Evolutionary conservation across 2,113 vertebrate species (phyloP).

Genomic region (Muscicapa adusta): DNA sequence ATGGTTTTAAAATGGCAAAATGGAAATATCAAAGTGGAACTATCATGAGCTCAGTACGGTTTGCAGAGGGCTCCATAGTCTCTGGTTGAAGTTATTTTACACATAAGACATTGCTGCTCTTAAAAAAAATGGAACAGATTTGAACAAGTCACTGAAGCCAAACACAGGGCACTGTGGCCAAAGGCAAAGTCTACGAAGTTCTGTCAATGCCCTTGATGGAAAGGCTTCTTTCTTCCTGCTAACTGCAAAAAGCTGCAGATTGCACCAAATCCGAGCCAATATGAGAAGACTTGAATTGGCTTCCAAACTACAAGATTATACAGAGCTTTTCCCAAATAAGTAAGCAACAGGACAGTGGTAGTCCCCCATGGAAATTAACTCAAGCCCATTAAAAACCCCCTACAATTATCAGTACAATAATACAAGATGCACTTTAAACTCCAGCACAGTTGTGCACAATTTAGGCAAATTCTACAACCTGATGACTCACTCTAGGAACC

Average conservation of each 20-base stretch:
- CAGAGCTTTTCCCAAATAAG: neutral
- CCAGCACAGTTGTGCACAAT: neutral
- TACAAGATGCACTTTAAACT: neutral
- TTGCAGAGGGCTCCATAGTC: neutral
- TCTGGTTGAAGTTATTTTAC: neutral
- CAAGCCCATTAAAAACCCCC: neutral
- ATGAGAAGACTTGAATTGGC: neutral
- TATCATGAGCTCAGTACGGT: neutral
- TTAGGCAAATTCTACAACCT: neutral
- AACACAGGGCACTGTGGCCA: neutral
- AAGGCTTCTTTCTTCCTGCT: neutral
- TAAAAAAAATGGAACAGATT: neutral
- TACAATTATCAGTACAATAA: neutral
- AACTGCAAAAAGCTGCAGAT: neutral
- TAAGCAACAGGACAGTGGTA: neutral
- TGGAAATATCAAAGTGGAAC: neutral
- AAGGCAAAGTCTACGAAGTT: neutral
- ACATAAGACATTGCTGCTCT: neutral
- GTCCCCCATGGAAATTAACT: neutral
- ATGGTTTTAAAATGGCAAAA: neutral
- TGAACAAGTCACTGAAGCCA: neutral
- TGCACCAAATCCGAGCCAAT: neutral
- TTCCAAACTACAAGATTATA: neutral
- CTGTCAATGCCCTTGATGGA: neutral
- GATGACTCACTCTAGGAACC: slow-evolving; percentile 90